Conservation (phyloP, 2,888 invertebrate species). For the Zygothrica quintamaculata region DNA sequence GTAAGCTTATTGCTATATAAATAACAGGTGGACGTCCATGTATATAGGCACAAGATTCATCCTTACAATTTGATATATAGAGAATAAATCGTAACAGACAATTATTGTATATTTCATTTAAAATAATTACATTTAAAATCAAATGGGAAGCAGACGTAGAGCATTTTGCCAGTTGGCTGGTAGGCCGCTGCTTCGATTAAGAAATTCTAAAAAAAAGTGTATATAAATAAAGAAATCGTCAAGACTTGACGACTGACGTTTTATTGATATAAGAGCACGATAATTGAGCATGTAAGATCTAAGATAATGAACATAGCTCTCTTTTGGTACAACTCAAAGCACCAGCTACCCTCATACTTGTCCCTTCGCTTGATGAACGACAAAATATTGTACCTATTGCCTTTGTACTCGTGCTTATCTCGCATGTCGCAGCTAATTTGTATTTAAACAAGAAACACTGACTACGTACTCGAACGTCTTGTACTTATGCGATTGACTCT, state of each 20-base stretch:
- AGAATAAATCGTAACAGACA: too few relatives aligned
- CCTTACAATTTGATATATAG: too few relatives aligned
- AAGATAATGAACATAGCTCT: slow-evolving; percentile 45
- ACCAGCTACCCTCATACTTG: background rate
- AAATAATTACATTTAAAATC: too few relatives aligned
- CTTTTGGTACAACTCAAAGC: slow-evolving; percentile 16
- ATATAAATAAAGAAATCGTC: too few relatives aligned
- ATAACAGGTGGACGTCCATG: too few relatives aligned
- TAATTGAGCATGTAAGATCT: slow-evolving; percentile 65
- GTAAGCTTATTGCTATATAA: too few relatives aligned
- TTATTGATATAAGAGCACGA: slow-evolving; percentile 41
- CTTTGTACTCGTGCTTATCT: slow-evolving; percentile 61
- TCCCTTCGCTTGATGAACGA: slow-evolving; percentile 25
- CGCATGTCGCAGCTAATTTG: slow-evolving; percentile 69
- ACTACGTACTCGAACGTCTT: background rate
- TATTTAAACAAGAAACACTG: slow-evolving; percentile 42
- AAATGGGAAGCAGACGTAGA: background rate
- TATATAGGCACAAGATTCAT: too few relatives aligned
- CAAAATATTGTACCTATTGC: slow-evolving; percentile 52
- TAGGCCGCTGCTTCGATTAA: slow-evolving; percentile 13
- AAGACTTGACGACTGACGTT: slow-evolving; percentile 10
- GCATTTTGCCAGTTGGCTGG: background rate
- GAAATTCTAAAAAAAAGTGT: slow-evolving; percentile 1
- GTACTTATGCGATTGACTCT: background rate
- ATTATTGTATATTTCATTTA: too few relatives aligned